Conservation (phyloP, 1,140 invertebrate species). For the Lasioglossum albipes region DNA sequence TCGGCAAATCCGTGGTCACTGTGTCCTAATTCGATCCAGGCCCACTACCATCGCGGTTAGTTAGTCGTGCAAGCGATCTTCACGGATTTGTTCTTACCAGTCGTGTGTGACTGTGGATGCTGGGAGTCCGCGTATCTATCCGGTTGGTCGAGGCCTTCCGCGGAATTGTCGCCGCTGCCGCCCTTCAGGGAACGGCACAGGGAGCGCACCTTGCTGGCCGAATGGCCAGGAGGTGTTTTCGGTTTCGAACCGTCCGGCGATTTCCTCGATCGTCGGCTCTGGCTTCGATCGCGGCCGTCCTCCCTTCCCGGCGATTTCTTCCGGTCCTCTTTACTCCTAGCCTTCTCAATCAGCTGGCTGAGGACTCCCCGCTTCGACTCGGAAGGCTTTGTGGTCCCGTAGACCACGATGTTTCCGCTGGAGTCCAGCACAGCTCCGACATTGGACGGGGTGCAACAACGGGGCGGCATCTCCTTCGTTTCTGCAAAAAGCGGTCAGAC, state of each 20-base stretch:
- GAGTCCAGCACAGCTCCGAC: conserved; percentile 75
- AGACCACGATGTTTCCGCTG: conserved; percentile 77
- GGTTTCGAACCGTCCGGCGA: conserved; percentile 78
- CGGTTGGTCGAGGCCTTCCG: conserved; percentile 70
- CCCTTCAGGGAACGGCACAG: conserved; percentile 73
- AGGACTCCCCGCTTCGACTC: conserved; percentile 79
- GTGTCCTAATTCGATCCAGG: conserved; percentile 1
- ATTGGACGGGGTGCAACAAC: conserved; percentile 74
- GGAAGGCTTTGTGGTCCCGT: conserved; percentile 70
- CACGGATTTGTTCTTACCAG: conserved; percentile 55
- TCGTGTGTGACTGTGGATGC: conserved; percentile 57
- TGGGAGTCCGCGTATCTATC: conserved; percentile 68
- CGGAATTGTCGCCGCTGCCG: conserved; percentile 66
- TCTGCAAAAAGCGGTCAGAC: conserved; percentile 58
- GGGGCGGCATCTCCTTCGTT: conserved; percentile 74
- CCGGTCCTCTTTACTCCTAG: conserved; percentile 79
- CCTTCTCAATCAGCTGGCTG: conserved; percentile 82
- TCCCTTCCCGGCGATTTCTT: conserved; percentile 80
- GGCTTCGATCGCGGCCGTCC: conserved; percentile 73
- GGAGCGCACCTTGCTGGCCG: conserved; percentile 75
- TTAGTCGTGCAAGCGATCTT: conserved; percentile 29
- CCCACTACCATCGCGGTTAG: conserved; percentile 20
- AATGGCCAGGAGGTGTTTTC: conserved; percentile 77
- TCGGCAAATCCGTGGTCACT: background rate
- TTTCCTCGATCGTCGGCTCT: conserved; percentile 76